Base-by-base conservation (phyloP, 2,113 vertebrate genomes). In the Hemiprocne comata region DNA sequence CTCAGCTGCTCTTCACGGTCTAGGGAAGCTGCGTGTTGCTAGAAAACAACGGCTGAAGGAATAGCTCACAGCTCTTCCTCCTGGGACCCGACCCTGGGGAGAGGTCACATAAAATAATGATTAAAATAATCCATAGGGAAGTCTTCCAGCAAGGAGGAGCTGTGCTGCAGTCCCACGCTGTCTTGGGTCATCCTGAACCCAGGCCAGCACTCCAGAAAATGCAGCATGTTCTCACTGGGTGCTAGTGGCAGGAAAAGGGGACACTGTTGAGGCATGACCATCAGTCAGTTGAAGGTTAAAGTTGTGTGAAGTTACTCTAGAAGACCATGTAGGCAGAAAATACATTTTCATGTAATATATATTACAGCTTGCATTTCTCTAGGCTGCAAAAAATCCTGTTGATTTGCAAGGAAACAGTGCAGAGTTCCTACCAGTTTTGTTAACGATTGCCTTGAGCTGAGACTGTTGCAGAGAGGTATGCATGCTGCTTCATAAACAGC, bases 1-100 rank as follows among this genome's bases (percentile, higher is more conserved):
- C 57, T 87, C 73, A 36, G 78, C 48, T 19, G 13, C 51, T 73
- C 21, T 33, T 62, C 25, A 29, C 25, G 26, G 3, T 19, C 28
- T 29, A 71, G 36, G 48, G 28, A 2, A 31, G 25, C 48, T 0
- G 1, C 40, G 2, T 31, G 28, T 57, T 0, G 1, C 40, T 65
- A 60, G 50, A 44, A 77, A 50, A 70, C 9, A 58, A 19, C 25
- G 15, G 29, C 46, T n/a, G 25, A 50, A 40, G 31, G 31, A 71
- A 18, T 69, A 84, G 77, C 16, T 23, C 9, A 3, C 50, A 80
- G 4, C 16, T 48, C 23, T n/a, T 69, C 50, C 20, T 76, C 54
- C 44, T 11, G 25, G 34, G 36, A 69, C 16, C 44, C 33, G 29
- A 36, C 31, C 46, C 36, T 46, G 23, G 10, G 9, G 57, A 46